Percentiles rank a stretch among this genome's conserved stretches.
Evolutionary conservation across 2,888 invertebrate species (phyloP).

Genomic region (Tribolium freemani): DNA sequence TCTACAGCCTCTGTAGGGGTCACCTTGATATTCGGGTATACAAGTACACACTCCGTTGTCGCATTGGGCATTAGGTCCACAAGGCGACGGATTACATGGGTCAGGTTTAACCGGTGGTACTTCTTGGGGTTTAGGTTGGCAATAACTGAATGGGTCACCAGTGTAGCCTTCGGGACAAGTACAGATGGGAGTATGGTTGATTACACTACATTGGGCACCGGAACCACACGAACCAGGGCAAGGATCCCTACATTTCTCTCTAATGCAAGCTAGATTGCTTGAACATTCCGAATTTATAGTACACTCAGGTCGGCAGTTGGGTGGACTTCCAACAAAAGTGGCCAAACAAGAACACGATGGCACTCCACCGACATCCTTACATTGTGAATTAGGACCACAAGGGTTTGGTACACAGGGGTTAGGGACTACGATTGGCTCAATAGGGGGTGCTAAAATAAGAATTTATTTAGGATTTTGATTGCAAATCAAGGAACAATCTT

Average conservation of each 20-base stretch:
- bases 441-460: slow-evolving; percentile 51
- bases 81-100: slow-evolving; percentile 76
- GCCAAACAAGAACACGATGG: slow-evolving; percentile 83
- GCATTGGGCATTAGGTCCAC: slow-evolving; percentile 72
- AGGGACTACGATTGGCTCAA: slow-evolving; percentile 58
- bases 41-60: slow-evolving; percentile 70
- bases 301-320: slow-evolving; percentile 86
- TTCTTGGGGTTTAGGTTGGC: slow-evolving; percentile 70
- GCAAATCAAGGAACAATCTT: slow-evolving; percentile 55
- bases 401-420: slow-evolving; percentile 85
- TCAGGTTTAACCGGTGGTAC: slow-evolving; percentile 56
- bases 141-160: slow-evolving; percentile 84
- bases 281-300: slow-evolving; percentile 82
- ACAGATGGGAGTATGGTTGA: slow-evolving; percentile 83
- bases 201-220: slow-evolving; percentile 80
- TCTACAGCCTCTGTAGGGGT: slow-evolving; percentile 75
- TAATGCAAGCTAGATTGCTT: slow-evolving; percentile 80
- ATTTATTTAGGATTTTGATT: background rate
- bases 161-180: slow-evolving; percentile 79
- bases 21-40: slow-evolving; percentile 75
- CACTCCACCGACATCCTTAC: slow-evolving; percentile 76
- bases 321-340: slow-evolving; percentile 81
- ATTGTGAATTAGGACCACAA: slow-evolving; percentile 84
- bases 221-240: slow-evolving; percentile 85
- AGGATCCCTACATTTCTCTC: slow-evolving; percentile 82